phyloP scores from a whole-genome alignment of 2,888 invertebrate species.

The Oxycera nigricornis region DNA sequence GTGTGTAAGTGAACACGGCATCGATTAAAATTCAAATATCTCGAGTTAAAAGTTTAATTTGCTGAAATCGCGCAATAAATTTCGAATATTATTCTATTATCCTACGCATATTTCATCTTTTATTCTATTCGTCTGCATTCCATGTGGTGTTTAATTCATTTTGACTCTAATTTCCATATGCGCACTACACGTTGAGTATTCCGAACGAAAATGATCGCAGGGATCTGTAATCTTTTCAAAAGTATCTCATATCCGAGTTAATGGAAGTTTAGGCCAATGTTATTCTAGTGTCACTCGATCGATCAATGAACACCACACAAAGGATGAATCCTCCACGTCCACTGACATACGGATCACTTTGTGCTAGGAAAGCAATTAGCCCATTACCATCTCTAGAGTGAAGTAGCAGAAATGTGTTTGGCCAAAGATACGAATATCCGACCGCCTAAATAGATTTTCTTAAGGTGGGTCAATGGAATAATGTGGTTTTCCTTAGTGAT shows the following conservation, averaged over 20 bases:
- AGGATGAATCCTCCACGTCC: background rate
- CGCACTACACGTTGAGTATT: background rate
- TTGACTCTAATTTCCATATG: background rate
- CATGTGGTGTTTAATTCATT: background rate
- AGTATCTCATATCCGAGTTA: conserved; percentile 38
- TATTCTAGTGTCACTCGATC: conserved; percentile 44
- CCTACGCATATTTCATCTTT: no score
- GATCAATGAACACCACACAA: conserved; percentile 1
- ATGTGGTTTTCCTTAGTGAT: no score
- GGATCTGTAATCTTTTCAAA: conserved; percentile 31
- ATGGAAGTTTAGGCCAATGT: conserved; percentile 44
- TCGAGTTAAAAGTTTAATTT: no score
- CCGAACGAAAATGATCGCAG: background rate
- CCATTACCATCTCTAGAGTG: conserved; percentile 4
- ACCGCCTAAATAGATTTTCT: background rate
- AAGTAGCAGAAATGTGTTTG: background rate
- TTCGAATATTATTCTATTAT: no score
- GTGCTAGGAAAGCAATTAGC: conserved; percentile 14
- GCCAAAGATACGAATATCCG: background rate
- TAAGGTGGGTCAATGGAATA: background rate
- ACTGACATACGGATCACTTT: conserved; percentile 2
- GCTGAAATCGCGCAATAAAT: no score
- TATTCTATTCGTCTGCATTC: no score
- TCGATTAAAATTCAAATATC: no score
- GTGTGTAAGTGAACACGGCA: no score